Evolutionary conservation across 2,113 vertebrate genomes (phyloP).

Genomic region (Carollia perspicillata): DNA sequence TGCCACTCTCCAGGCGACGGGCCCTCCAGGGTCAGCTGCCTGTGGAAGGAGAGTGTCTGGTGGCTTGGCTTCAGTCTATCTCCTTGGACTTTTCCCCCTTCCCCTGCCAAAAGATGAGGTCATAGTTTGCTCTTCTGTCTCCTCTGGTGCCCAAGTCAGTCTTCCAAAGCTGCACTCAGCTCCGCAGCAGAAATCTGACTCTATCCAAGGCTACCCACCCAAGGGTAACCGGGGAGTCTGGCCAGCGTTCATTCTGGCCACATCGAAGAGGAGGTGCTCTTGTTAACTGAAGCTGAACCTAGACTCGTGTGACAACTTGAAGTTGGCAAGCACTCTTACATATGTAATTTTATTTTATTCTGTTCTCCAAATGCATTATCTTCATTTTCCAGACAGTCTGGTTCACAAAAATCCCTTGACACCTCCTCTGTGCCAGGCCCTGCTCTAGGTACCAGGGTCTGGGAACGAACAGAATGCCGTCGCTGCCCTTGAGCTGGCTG

Average conservation of each 20-base stretch:
- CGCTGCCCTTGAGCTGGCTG: neutral
- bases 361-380: neutral
- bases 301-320: neutral
- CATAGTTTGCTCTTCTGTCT: neutral
- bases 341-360: neutral
- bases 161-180: neutral
- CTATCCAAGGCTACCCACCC: neutral
- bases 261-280: neutral
- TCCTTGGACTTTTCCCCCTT: neutral
- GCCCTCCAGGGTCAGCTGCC: neutral
- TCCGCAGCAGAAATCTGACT: neutral
- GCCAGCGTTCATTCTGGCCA: neutral
- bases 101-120: neutral
- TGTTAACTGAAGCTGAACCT: neutral
- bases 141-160: neutral
- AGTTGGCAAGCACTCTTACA: neutral
- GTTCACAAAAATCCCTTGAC: neutral
- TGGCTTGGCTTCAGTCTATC: neutral
- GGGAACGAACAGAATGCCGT: neutral
- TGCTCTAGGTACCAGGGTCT: neutral
- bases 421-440: neutral
- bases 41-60: neutral
- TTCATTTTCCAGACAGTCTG: neutral
- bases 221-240: neutral
- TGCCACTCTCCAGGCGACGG: accelerated